These are phyloP conservation scores for Drosophila ficusphila DNA, from an alignment of 1,140 invertebrate genomes.

Conservation along the genomic window DNA sequence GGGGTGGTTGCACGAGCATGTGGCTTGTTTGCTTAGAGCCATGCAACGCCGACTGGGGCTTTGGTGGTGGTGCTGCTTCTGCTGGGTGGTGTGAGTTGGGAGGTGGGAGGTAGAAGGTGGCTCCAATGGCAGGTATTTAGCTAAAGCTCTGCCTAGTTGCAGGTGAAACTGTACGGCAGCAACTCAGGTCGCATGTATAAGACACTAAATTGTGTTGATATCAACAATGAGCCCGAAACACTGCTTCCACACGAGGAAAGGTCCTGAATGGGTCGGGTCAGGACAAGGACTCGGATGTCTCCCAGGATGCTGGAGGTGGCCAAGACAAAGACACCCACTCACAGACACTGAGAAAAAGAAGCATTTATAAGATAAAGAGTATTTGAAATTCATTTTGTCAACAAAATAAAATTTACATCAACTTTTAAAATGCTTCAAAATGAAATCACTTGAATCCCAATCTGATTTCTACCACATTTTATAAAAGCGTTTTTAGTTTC, in stretches of 20 bases:
- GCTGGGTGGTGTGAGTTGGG: no score
- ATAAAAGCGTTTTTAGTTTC: no score
- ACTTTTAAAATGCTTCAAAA: no score
- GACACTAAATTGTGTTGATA: conserved; percentile 81
- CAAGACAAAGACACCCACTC: conserved; percentile 60
- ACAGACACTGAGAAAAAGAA: neutral
- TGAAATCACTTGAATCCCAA: no score
- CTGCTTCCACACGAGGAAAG: conserved; percentile 51
- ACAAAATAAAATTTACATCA: no score
- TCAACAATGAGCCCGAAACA: conserved; percentile 80
- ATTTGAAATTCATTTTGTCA: no score
- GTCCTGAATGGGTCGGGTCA: conserved; percentile 39
- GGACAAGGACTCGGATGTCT: conserved; percentile 33
- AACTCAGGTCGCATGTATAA: conserved; percentile 59
- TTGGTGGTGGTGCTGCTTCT: no score
- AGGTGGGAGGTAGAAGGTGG: conserved; percentile 1
- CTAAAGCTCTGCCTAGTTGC: conserved; percentile 64
- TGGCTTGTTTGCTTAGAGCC: conserved; percentile 62
- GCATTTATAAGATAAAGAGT: no score
- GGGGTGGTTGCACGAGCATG: neutral
- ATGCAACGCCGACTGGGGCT: conserved; percentile 8
- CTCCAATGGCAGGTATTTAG: conserved; percentile 64
- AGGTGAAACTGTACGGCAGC: conserved; percentile 43
- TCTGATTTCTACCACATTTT: no score
- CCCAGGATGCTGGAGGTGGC: conserved; percentile 21